Base-by-base conservation (phyloP, 2,113 vertebrate genomes). In the Semicossyphus pulcher region DNA sequence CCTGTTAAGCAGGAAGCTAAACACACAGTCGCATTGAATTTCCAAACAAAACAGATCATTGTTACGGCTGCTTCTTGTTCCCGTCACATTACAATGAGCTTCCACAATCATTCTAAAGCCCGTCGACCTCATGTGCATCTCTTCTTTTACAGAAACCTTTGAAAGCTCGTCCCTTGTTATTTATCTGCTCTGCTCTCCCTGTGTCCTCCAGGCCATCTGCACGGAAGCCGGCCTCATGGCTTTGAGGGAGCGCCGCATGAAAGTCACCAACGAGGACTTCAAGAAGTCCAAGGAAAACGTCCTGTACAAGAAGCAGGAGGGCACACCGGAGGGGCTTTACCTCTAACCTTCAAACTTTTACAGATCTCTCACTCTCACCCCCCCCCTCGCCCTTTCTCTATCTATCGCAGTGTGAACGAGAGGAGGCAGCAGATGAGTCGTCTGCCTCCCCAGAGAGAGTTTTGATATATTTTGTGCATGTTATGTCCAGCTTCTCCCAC, bases 221-320 rank as follows among this genome's bases (percentile, higher is more conserved):
- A 99, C 97, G 53, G 98, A 99, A 88, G 98, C 97, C 14, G 98
- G 98, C 25, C 74, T 99, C 69, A 99, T 99, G 98, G 98, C 98
- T 37, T 66, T 99, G 67, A 89, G 97, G 44, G 98, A 99, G 81
- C 93, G 97, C 5, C 93, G 98, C 18, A 99, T 99, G 98, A 99
- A 99, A 93, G 97, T 99, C 54, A 99, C 98, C 76, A 99, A 99
- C n/a, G 98, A 99, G 92, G 98, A 99, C 85, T 99, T 99, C 92
- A 99, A 99, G 63, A 99, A 99, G 84, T 99, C 98, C 4, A 99
- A 99, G 92, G 98, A 99, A 68, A 99, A 99, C 0, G 96, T 99
- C 80, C 94, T 99, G 37, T 99, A 99, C 79, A 99, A 99, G 90
- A 99, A 99, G 81, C 98, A 99, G 79, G 97, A 99, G 91, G 97